A percentile compares a stretch with the other conserved stretches of the same genome.
Conservation (phyloP, 2,888 invertebrate species). For the Philaethria dido region DNA sequence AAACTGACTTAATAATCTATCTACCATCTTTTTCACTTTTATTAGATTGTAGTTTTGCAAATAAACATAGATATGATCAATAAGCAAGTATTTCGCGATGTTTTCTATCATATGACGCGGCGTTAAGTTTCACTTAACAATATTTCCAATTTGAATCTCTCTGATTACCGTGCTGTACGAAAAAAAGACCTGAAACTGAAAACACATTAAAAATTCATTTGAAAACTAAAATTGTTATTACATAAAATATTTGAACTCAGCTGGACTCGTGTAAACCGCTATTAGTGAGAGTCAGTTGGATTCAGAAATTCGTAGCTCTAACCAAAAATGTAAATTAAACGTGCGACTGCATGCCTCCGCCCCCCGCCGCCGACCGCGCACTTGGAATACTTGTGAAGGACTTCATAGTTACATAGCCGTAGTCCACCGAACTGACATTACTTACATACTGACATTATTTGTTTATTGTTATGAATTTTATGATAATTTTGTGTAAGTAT, state of each 20-base stretch:
- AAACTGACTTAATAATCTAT: too few relatives aligned
- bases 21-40: too few relatives aligned
- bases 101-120: too few relatives aligned
- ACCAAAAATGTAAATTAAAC: constrained; percentile 21
- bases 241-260: not conserved
- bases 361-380: not conserved
- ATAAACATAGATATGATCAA: too few relatives aligned
- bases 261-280: not conserved
- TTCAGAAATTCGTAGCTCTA: constrained; percentile 13
- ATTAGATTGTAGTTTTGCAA: too few relatives aligned
- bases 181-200: too few relatives aligned
- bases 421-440: not conserved
- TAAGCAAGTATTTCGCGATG: too few relatives aligned
- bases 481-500: too few relatives aligned
- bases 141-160: too few relatives aligned
- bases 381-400: constrained; percentile 15
- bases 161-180: too few relatives aligned
- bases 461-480: not conserved
- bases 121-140: too few relatives aligned
- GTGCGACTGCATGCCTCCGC: not conserved
- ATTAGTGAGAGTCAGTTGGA: not conserved
- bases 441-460: constrained; percentile 2
- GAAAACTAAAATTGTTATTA: constrained; percentile 5
- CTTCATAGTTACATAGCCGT: not conserved
- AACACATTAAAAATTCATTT: not conserved